phyloP scores from a whole-genome alignment of 2,888 invertebrate species.

The Eristalinus aeneus region DNA sequence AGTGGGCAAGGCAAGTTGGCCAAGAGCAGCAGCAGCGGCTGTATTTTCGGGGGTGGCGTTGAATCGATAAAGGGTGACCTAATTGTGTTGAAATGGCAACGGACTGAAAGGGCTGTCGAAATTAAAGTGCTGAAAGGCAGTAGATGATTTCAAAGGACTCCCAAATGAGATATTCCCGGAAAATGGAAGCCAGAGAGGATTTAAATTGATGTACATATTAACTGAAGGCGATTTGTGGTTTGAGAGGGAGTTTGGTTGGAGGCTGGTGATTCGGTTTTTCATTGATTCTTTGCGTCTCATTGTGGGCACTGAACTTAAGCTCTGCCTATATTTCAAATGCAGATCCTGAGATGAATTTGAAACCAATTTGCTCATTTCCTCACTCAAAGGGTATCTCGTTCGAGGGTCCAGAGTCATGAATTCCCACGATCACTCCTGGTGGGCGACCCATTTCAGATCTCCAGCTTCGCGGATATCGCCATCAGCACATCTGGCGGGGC shows the following conservation, averaged over 20 bases:
- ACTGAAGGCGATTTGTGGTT: too few relatives aligned
- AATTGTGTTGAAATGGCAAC: neutral
- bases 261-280: too few relatives aligned
- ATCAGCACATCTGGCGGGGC: neutral
- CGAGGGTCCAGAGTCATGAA: too few relatives aligned
- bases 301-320: too few relatives aligned
- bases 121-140: neutral
- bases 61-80: slow-evolving; percentile 32
- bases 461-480: neutral
- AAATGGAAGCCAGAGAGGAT: too few relatives aligned
- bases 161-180: neutral
- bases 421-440: neutral
- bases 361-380: too few relatives aligned
- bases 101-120: neutral
- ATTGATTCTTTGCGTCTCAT: too few relatives aligned
- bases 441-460: neutral
- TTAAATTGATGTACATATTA: too few relatives aligned
- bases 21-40: slow-evolving; percentile 8
- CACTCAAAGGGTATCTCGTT: too few relatives aligned
- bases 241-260: too few relatives aligned
- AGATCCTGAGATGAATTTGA: too few relatives aligned
- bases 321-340: too few relatives aligned
- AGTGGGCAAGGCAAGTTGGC: slow-evolving; percentile 15
- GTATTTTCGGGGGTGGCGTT: neutral
- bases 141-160: neutral